Evolutionary conservation across 2,888 invertebrate species (phyloP).

Genomic region (Drosophila koepferae): DNA sequence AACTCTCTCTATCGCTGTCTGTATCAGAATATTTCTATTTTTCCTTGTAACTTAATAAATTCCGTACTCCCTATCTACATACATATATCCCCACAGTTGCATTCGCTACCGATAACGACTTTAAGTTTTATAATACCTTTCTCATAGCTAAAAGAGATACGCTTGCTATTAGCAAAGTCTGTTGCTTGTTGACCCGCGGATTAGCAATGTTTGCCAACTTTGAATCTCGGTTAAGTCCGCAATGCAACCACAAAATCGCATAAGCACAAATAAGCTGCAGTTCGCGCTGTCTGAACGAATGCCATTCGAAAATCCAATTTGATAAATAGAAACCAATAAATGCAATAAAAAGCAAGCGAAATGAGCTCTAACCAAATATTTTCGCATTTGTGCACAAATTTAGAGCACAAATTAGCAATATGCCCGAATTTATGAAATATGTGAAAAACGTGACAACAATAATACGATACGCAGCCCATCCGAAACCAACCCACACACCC

Average conservation of each 20-base stretch:
- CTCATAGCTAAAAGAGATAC: neutral
- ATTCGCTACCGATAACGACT: neutral
- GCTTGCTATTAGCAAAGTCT: neutral
- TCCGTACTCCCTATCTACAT: neutral
- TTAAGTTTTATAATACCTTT: neutral
- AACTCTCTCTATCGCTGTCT: too few relatives aligned
- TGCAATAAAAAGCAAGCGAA: slow-evolving; percentile 51
- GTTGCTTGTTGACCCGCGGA: slow-evolving; percentile 22
- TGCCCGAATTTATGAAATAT: slow-evolving; percentile 77
- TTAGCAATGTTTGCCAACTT: slow-evolving; percentile 55
- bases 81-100: neutral
- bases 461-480: slow-evolving; percentile 45
- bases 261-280: slow-evolving; percentile 40
- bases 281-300: slow-evolving; percentile 29
- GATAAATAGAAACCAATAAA: slow-evolving; percentile 76
- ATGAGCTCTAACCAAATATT: slow-evolving; percentile 68
- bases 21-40: too few relatives aligned
- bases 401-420: slow-evolving; percentile 77
- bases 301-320: slow-evolving; percentile 71
- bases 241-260: slow-evolving; percentile 42
- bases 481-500: slow-evolving; percentile 17
- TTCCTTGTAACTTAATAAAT: neutral
- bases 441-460: slow-evolving; percentile 78
- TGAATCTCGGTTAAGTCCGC: slow-evolving; percentile 53
- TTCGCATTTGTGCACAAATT: slow-evolving; percentile 71